Percentiles rank a stretch among this genome's conserved stretches.
phyloP scores from a whole-genome alignment of 2,888 invertebrate species.

The Bruchidius siliquastri region DNA sequence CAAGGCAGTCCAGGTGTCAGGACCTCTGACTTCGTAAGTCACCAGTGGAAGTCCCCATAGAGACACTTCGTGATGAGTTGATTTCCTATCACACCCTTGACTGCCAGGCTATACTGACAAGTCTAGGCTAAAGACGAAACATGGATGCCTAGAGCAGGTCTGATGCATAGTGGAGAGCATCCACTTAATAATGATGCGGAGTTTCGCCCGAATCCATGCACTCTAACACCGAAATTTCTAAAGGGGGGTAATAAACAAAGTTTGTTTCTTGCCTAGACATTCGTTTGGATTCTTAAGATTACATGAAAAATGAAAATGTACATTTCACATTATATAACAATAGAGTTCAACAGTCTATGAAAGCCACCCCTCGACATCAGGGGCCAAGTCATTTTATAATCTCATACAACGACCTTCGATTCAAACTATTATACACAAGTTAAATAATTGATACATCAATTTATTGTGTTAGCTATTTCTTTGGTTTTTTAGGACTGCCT shows the following conservation, averaged over 20 bases:
- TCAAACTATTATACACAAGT: background rate
- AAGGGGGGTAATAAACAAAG: slow-evolving; percentile 16
- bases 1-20: too few relatives aligned
- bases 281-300: background rate
- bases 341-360: slow-evolving; percentile 27
- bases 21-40: too few relatives aligned
- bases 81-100: too few relatives aligned
- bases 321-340: slow-evolving; percentile 26
- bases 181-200: background rate
- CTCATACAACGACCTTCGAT: background rate
- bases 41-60: too few relatives aligned
- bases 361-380: slow-evolving; percentile 19
- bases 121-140: too few relatives aligned
- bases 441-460: background rate
- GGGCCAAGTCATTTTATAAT: slow-evolving; percentile 1
- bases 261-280: slow-evolving; percentile 13
- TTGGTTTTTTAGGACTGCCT: slow-evolving; percentile 36
- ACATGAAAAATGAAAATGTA: slow-evolving; percentile 11
- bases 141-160: too few relatives aligned
- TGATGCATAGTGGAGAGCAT: too few relatives aligned
- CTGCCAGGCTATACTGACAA: too few relatives aligned
- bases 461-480: slow-evolving; percentile 26
- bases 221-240: background rate
- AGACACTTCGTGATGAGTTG: too few relatives aligned
- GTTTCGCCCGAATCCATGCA: background rate